These are phyloP conservation scores for Lissonota sp. DNA, from an alignment of 2,888 invertebrate species.

Conservation along the genomic window DNA sequence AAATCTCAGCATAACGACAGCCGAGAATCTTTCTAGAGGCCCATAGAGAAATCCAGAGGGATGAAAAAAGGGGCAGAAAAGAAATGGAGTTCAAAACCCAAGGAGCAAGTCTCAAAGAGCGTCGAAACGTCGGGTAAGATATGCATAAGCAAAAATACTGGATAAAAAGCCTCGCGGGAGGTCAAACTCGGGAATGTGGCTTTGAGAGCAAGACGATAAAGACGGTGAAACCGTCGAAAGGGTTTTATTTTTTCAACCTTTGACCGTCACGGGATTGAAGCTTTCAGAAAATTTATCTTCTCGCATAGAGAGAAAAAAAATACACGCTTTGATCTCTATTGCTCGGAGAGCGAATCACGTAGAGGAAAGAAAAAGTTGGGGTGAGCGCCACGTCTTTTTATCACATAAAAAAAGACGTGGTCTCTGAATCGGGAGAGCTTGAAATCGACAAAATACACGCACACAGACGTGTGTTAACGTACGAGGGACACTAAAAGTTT, in stretches of 20 bases:
- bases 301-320: neutral
- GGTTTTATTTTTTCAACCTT: slow-evolving; percentile 38
- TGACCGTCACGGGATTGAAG: slow-evolving; percentile 38
- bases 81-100: slow-evolving; percentile 19
- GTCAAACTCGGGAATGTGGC: slow-evolving; percentile 8
- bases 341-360: slow-evolving; percentile 8
- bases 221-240: slow-evolving; percentile 10
- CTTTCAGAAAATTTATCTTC: slow-evolving; percentile 22
- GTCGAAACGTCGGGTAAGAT: slow-evolving; percentile 46
- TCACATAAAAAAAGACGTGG: slow-evolving; percentile 1
- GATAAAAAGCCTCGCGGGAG: slow-evolving; percentile 49
- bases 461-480: neutral
- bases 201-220: neutral
- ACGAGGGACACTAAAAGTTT: slow-evolving; percentile 25
- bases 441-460: slow-evolving; percentile 4
- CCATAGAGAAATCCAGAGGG: slow-evolving; percentile 1
- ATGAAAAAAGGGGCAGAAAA: slow-evolving; percentile 19
- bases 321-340: neutral
- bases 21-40: slow-evolving; percentile 34
- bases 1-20: no score
- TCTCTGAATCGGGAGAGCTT: slow-evolving; percentile 10
- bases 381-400: slow-evolving; percentile 5
- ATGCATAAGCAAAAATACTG: slow-evolving; percentile 58
- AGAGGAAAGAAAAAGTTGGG: neutral
- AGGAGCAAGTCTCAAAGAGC: slow-evolving; percentile 53